A percentile compares a stretch with the other conserved stretches of the same genome.
These are phyloP conservation scores for Porites rus DNA, from an alignment of 92 coral and sea anemone genomes.

Conservation along the genomic window DNA sequence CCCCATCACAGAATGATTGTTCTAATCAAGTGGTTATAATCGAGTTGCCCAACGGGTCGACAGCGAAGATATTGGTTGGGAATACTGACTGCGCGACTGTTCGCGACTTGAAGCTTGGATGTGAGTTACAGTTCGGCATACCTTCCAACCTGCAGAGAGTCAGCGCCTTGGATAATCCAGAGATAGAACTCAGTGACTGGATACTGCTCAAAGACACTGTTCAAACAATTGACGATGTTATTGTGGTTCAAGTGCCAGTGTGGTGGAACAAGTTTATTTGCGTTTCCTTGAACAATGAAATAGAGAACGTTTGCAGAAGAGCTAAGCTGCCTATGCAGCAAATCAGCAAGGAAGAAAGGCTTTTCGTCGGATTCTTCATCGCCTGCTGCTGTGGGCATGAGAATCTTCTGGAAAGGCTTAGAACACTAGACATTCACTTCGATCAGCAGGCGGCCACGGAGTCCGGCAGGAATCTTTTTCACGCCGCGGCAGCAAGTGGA, in stretches of 20 bases:
- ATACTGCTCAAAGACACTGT: conserved; percentile 22
- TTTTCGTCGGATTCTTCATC: conserved; percentile 79
- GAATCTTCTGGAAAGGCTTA: conserved; percentile 49
- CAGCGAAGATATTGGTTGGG: conserved; percentile 48
- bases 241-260: conserved; percentile 76
- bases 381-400: conserved; percentile 76
- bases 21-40: conserved; percentile 13
- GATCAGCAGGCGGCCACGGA: conserved; percentile 60
- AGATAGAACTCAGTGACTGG: conserved; percentile 64
- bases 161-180: conserved; percentile 38
- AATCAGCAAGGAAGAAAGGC: conserved; percentile 75
- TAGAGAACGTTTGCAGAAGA: conserved; percentile 80
- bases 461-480: conserved; percentile 74
- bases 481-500: conserved; percentile 81
- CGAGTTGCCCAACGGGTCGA: conserved; percentile 72
- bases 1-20: neutral
- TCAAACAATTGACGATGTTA: conserved; percentile 20
- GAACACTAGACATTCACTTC: conserved; percentile 36
- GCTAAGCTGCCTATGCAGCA: conserved; percentile 89
- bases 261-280: conserved; percentile 88
- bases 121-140: conserved; percentile 78
- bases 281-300: conserved; percentile 75
- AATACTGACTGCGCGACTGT: conserved; percentile 45
- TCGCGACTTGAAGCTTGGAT: conserved; percentile 65
- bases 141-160: conserved; percentile 72